Base-by-base conservation (phyloP, 2,888 invertebrate species). In the Cantharis rufa region DNA sequence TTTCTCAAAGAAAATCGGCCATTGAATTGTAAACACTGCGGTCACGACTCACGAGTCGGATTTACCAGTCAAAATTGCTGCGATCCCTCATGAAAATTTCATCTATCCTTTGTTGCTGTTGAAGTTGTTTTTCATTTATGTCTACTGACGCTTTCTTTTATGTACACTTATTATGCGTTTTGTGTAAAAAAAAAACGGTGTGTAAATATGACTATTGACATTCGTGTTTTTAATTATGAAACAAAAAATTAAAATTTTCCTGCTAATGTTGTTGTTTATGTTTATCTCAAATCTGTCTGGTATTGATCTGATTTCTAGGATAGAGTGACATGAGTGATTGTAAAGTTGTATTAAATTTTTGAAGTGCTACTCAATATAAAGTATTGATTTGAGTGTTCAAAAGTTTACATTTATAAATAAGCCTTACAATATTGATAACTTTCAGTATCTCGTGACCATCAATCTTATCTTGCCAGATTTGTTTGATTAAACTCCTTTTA, bases 21-120 rank as follows among this genome's bases (percentile, higher is more conserved):
- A 74, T 71, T 77, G 77, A 77, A 77, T 70, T 68, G 68, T 71
- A 66, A 71, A 71, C 71, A 71, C 69, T 71, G 71, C 66, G 75
- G 78, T 72, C 78, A 78, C 72, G 75, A 72, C 48, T n/a, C n/a
- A n/a, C 72, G 75, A 75, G 69, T 72, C 62, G 75, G 66, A 78
- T 78, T 71, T 75, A 68, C 78, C 72, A 72, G 78, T 78, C 78
- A 78, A 78, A 78, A 78, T 75, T 75, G 66, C 72, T 71, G 18
- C 72, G 72, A 72, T 75, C 75, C 75, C 75, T 78, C 78, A 78
- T 78, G 78, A 78, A 78, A 78, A 78, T 78, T 78, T 78, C 78
- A 78, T 78, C 66, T 27, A 64, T 71, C 69, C 74, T 77, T 77
- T 78, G 74, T 78, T 69, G 72, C 70, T 61, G 66, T 75, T 70